Evolutionary conservation across 2,113 vertebrate genomes (phyloP).

Genomic region (Odobenus rosmarus): DNA sequence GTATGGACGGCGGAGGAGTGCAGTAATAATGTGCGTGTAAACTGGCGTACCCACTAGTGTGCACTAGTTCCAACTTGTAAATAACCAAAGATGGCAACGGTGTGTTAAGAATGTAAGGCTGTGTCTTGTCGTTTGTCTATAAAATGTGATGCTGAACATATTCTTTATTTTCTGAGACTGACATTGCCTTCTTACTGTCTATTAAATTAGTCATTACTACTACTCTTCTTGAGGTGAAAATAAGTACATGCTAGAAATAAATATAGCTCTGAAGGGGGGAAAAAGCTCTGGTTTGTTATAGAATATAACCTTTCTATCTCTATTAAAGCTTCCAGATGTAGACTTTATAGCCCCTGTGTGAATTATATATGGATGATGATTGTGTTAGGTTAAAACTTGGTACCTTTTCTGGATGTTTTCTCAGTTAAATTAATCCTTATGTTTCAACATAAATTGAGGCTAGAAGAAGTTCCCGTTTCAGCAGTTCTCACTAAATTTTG

Average conservation of each 20-base stretch:
- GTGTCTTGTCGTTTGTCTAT: not conserved
- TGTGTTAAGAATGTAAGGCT: not conserved
- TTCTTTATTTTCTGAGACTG: not conserved
- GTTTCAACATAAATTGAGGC: not conserved
- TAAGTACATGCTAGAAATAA: not conserved
- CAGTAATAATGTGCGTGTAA: not conserved
- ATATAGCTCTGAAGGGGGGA: not conserved
- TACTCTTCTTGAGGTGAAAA: not conserved
- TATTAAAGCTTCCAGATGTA: not conserved
- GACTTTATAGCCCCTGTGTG: not conserved
- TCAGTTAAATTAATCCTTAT: not conserved
- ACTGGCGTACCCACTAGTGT: too few relatives aligned
- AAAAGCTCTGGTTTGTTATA: not conserved
- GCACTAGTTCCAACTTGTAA: not conserved
- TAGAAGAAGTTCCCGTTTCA: not conserved
- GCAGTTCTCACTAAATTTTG: conserved; percentile 38
- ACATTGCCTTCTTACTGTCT: not conserved
- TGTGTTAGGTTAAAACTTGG: not conserved
- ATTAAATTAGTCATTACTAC: not conserved
- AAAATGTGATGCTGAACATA: not conserved
- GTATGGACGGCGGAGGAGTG: not conserved
- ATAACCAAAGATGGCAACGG: not conserved
- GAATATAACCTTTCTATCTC: not conserved
- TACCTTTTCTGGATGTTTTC: not conserved
- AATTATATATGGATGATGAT: not conserved